Percentiles rank a stretch among this genome's conserved stretches.
Conservation (phyloP, 2,797 vertebrate genomes). For the Xiphorhynchus erythropygius region DNA sequence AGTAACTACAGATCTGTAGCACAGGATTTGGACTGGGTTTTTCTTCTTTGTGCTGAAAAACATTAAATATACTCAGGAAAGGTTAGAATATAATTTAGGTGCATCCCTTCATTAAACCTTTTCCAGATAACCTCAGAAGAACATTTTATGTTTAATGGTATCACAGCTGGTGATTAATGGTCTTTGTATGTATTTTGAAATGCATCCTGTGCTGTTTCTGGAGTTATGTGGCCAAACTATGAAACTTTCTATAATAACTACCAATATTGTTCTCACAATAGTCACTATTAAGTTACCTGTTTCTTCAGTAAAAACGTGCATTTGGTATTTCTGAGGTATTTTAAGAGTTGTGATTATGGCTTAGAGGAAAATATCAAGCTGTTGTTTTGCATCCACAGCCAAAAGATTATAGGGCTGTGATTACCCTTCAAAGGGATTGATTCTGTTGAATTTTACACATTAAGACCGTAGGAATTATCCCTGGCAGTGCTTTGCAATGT, state of each 20-base stretch:
- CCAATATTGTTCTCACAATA: not conserved
- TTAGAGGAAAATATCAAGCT: not conserved
- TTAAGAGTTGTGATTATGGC: not conserved
- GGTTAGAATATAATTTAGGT: not conserved
- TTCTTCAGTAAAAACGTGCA: not conserved
- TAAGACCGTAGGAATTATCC: not conserved
- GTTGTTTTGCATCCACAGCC: not conserved
- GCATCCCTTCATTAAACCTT: not conserved
- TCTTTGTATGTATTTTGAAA: not conserved
- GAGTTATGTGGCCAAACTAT: not conserved
- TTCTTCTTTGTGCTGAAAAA: not conserved
- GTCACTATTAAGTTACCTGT: not conserved
- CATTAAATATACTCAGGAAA: not conserved
- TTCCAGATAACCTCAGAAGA: not conserved
- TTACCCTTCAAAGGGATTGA: not conserved
- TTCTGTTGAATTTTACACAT: not conserved
- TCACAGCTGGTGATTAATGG: not conserved
- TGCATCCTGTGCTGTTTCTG: not conserved
- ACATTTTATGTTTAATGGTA: not conserved
- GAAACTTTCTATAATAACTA: not conserved
- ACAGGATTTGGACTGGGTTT: not conserved
- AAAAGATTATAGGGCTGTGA: not conserved
- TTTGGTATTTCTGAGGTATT: not conserved
- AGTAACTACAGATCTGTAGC: not conserved
- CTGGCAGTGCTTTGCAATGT: not conserved